A percentile compares a stretch with the other conserved stretches of the same genome.
These are phyloP conservation scores for Bugulina stolonifera DNA, from an alignment of 2,888 invertebrate genomes.

Conservation along the genomic window DNA sequence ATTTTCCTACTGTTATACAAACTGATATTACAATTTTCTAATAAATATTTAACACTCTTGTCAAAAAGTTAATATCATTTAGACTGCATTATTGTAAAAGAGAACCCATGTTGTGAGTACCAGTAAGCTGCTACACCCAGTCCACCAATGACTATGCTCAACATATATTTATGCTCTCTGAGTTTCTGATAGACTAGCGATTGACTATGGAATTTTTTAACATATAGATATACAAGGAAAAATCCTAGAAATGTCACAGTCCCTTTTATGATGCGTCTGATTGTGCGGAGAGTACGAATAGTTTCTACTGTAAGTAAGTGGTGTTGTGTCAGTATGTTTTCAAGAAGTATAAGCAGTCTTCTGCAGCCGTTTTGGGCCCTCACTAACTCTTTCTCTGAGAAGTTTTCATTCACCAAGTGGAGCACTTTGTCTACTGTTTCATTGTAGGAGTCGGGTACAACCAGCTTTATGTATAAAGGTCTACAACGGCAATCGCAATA, in stretches of 20 bases:
- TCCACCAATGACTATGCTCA: background rate
- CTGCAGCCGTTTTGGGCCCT: background rate
- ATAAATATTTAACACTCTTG: no score
- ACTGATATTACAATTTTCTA: no score
- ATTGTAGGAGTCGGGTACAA: background rate
- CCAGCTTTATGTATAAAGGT: background rate
- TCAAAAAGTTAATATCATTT: no score
- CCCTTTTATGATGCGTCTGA: background rate
- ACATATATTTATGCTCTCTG: background rate
- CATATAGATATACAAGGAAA: background rate
- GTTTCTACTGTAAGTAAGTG: background rate
- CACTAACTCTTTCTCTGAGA: constrained; percentile 2
- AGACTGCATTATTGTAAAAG: no score
- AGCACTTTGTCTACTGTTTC: background rate
- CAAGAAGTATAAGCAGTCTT: background rate
- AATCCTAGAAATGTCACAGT: background rate
- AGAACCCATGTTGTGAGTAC: no score
- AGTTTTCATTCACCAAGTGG: background rate
- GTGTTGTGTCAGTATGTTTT: constrained; percentile 3
- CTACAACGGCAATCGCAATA: no score
- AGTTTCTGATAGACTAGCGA: background rate
- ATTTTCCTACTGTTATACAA: no score
- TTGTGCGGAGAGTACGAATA: background rate
- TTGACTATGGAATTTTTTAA: background rate
- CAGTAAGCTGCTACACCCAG: background rate